These are phyloP conservation scores for Charaxes varanes DNA, from an alignment of 1,140 invertebrate species.

Conservation along the genomic window DNA sequence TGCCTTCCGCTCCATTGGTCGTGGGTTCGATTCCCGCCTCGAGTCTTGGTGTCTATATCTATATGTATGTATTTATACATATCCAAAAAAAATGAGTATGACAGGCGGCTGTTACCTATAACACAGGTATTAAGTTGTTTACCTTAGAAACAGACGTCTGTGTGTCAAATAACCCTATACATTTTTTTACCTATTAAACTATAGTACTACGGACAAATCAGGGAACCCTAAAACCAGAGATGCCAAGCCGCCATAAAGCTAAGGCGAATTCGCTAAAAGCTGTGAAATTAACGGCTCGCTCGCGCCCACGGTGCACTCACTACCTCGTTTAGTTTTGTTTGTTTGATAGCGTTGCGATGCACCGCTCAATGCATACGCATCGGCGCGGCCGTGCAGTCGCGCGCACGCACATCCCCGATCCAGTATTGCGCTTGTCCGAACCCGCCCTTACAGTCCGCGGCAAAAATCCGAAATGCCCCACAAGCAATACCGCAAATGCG, in stretches of 20 bases:
- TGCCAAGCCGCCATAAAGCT: conserved; percentile 1
- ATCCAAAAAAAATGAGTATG: no score
- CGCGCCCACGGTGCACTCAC: conserved; percentile 41
- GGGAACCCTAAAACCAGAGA: no score
- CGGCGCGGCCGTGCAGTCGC: conserved; percentile 40
- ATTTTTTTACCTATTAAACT: no score
- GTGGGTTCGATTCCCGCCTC: no score
- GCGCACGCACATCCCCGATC: conserved; percentile 44
- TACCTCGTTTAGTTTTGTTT: conserved; percentile 56
- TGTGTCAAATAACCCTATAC: no score
- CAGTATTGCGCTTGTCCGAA: conserved; percentile 6
- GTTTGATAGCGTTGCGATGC: conserved; percentile 36
- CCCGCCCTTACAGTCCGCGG: conserved; percentile 20
- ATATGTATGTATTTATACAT: no score
- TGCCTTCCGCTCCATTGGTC: no score
- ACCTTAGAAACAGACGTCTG: no score
- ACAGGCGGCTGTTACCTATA: no score
- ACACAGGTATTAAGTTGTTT: no score
- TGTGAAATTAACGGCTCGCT: conserved; percentile 18
- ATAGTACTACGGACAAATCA: no score
- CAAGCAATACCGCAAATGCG: background rate
- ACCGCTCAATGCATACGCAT: conserved; percentile 46
- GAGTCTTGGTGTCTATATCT: no score
- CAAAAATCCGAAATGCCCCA: conserved; percentile 5
- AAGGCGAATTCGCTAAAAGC: conserved; percentile 9